Conservation (phyloP, 2,797 vertebrate species). For the Siniperca obscura region DNA sequence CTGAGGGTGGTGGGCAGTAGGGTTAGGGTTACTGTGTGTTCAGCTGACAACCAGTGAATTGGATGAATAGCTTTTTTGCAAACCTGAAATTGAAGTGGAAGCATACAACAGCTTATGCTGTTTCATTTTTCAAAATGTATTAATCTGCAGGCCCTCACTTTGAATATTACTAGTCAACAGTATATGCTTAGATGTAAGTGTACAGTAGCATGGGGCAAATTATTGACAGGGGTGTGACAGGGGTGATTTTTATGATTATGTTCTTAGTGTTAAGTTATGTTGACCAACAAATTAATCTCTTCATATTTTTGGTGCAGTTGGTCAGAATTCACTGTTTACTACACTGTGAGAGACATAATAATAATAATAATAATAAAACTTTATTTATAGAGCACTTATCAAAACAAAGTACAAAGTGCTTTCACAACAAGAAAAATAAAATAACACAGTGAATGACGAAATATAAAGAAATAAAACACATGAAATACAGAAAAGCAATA, state of each 20-base stretch:
- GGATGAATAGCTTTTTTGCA: background rate
- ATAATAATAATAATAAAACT: too few species aligned
- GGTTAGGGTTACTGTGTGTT: background rate
- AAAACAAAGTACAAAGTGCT: too few species aligned
- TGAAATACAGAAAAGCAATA: too few species aligned
- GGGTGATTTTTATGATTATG: background rate
- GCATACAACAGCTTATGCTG: background rate
- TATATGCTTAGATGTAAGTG: background rate
- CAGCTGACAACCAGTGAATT: background rate
- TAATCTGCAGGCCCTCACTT: background rate
- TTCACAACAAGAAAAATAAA: too few species aligned
- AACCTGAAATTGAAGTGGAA: background rate
- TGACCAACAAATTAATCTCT: background rate
- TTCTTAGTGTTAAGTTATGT: too few species aligned
- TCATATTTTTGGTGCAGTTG: background rate
- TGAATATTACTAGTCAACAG: background rate
- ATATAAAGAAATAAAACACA: too few species aligned
- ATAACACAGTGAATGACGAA: too few species aligned
- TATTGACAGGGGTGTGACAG: background rate
- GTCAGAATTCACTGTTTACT: background rate
- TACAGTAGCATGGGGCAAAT: background rate
- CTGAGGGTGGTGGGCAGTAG: background rate
- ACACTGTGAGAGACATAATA: too few species aligned
- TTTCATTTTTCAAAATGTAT: conserved; percentile 1
- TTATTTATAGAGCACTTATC: too few species aligned